A percentile compares a stretch with the other conserved stretches of the same genome.
Conservation (phyloP, 2,113 vertebrate genomes). For the Chionis minor region DNA sequence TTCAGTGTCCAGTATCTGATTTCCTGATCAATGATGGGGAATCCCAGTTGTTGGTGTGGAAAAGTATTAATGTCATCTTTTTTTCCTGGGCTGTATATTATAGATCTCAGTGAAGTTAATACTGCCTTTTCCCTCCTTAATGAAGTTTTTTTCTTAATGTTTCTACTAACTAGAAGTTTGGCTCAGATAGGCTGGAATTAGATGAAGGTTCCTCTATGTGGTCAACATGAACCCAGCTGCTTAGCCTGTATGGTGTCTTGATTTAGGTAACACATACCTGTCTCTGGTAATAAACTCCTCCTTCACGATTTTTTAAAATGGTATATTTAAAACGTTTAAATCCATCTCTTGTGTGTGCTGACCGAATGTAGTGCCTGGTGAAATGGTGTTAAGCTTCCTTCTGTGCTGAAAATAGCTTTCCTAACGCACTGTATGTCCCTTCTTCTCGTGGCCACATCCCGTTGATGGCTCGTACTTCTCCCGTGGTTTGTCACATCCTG, state of each 20-base stretch:
- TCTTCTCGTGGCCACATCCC: not conserved
- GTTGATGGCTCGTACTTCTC: not conserved
- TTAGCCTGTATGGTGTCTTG: not conserved
- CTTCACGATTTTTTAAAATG: not conserved
- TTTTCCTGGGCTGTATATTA: not conserved
- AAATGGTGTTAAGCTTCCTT: not conserved
- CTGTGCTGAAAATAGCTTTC: not conserved
- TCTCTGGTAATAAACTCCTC: not conserved
- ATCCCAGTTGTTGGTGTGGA: not conserved
- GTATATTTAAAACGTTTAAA: not conserved
- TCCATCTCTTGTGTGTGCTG: not conserved
- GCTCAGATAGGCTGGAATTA: too few species aligned
- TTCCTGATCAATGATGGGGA: not conserved
- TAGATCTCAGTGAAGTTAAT: not conserved
- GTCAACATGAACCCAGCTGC: not conserved
- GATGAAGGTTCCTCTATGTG: too few species aligned
- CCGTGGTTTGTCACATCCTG: not conserved
- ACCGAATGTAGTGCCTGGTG: rapidly evolving
- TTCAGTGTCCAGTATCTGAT: not conserved
- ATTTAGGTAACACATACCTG: not conserved
- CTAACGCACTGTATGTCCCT: not conserved
- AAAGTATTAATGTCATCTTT: not conserved
- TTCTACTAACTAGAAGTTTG: not conserved
- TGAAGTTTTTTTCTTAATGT: not conserved
- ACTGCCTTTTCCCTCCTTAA: not conserved